Conservation (phyloP, 2,888 invertebrate species). For the Antheraea yamamai region DNA sequence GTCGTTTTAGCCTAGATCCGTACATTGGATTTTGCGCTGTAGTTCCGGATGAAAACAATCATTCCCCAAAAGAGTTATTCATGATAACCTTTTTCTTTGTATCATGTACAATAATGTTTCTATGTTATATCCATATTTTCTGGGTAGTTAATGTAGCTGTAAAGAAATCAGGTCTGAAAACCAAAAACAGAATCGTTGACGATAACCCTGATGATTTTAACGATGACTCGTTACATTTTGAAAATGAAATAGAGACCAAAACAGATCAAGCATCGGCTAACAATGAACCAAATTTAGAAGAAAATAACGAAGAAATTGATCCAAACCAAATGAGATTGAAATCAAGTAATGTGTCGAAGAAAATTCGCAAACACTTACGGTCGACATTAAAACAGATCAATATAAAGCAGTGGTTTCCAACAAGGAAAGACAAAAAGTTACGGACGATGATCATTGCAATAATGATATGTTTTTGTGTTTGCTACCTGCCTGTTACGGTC, state of each 20-base stretch:
- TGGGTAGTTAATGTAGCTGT: constrained; percentile 18
- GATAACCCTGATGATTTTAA: neutral
- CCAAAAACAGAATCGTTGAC: neutral
- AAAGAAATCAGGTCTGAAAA: constrained; percentile 15
- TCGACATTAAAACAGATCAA: neutral
- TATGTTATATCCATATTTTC: constrained; percentile 29
- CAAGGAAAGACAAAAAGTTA: constrained; percentile 29
- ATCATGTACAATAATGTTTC: constrained; percentile 20
- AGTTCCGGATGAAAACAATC: constrained; percentile 21
- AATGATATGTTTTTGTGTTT: constrained; percentile 26
- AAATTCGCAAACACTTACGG: neutral
- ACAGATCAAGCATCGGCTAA: neutral
- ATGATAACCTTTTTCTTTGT: constrained; percentile 23
- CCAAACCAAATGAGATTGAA: neutral
- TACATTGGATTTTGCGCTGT: constrained; percentile 25
- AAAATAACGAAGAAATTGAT: constrained; percentile 1
- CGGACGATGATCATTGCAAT: constrained; percentile 27
- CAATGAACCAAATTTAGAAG: constrained; percentile 1
- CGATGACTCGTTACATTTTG: neutral
- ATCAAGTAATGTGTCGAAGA: neutral
- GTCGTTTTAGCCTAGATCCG: constrained; percentile 28
- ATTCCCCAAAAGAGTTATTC: constrained; percentile 23
- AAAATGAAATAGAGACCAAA: neutral
- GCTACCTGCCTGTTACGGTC: constrained; percentile 27
- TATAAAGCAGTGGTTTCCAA: constrained; percentile 21